Percentiles rank a stretch among this genome's conserved stretches.
Conservation (phyloP, 2,888 invertebrate species). For the Sturmia bella region DNA sequence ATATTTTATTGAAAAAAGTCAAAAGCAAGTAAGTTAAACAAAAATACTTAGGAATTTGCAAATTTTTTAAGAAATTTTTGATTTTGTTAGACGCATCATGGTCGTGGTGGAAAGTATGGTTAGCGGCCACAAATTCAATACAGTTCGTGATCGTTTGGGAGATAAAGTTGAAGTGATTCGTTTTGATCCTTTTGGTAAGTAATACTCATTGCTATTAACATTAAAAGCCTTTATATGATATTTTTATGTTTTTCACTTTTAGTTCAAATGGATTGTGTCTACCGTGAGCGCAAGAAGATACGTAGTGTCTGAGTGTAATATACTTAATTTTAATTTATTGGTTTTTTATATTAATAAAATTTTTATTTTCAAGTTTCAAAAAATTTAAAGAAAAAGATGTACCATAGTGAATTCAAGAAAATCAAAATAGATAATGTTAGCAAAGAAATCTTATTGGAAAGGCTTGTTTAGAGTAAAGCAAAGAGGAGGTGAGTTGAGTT, state of each 20-base stretch:
- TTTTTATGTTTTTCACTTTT: conserved; percentile 76
- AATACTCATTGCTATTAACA: not conserved
- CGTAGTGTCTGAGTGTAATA: conserved; percentile 83
- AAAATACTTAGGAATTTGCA: not conserved
- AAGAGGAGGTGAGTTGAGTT: not conserved
- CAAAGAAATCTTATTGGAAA: not conserved
- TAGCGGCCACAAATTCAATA: conserved; percentile 87
- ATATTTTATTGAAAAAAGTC: conserved; percentile 86
- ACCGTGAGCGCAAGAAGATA: conserved; percentile 89
- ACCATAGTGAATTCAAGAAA: conserved; percentile 1
- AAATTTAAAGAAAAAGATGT: conserved; percentile 19
- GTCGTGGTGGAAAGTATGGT: conserved; percentile 91
- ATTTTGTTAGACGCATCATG: conserved; percentile 85
- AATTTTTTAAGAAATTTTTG: not conserved
- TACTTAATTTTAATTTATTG: conserved; percentile 3
- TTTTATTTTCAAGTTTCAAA: conserved; percentile 28
- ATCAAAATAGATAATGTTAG: not conserved
- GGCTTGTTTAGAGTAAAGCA: not conserved
- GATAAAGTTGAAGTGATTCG: conserved; percentile 89
- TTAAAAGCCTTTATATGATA: not conserved
- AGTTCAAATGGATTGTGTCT: conserved; percentile 87
- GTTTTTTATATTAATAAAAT: conserved; percentile 24
- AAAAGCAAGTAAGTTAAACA: conserved; percentile 87
- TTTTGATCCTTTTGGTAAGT: conserved; percentile 92
- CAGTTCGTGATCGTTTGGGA: conserved; percentile 87